phyloP scores from a whole-genome alignment of 2,888 invertebrate genomes.

The Clusia tigrina region DNA sequence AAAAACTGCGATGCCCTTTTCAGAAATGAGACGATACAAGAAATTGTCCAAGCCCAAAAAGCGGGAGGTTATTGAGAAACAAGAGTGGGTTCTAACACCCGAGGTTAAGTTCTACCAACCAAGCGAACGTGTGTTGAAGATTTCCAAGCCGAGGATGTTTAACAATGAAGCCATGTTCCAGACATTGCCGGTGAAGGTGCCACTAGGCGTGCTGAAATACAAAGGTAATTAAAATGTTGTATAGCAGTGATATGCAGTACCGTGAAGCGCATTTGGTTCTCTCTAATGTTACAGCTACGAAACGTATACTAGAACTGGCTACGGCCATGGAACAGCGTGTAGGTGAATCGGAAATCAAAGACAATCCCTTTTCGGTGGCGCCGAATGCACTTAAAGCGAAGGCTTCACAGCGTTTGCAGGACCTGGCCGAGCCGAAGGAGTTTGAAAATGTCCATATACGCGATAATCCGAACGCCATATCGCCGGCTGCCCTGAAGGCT shows the following conservation, averaged over 20 bases:
- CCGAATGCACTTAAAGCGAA: constrained; percentile 67
- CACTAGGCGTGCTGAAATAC: constrained; percentile 42
- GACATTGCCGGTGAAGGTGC: constrained; percentile 41
- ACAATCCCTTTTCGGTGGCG: constrained; percentile 66
- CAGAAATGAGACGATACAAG: constrained; percentile 43
- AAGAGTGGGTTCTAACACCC: constrained; percentile 45
- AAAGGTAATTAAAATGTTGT: constrained; percentile 40
- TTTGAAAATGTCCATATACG: constrained; percentile 62
- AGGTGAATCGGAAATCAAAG: constrained; percentile 63
- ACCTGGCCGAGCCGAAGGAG: constrained; percentile 66
- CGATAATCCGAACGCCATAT: constrained; percentile 65
- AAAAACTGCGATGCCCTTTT: constrained; percentile 26
- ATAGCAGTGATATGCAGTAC: not conserved
- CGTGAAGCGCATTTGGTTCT: too few species aligned
- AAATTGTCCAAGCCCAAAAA: constrained; percentile 44
- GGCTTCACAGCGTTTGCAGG: constrained; percentile 62
- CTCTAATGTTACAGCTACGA: constrained; percentile 39
- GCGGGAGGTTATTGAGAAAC: constrained; percentile 30
- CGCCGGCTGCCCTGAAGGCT: constrained; percentile 66
- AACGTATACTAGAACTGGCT: constrained; percentile 49
- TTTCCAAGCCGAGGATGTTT: constrained; percentile 35
- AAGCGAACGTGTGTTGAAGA: constrained; percentile 36
- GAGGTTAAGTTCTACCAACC: constrained; percentile 38
- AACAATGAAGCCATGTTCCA: constrained; percentile 27
- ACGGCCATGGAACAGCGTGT: constrained; percentile 48